phyloP scores from a whole-genome alignment of 1,140 invertebrate species.

The Aphelenchoides fujianensis region DNA sequence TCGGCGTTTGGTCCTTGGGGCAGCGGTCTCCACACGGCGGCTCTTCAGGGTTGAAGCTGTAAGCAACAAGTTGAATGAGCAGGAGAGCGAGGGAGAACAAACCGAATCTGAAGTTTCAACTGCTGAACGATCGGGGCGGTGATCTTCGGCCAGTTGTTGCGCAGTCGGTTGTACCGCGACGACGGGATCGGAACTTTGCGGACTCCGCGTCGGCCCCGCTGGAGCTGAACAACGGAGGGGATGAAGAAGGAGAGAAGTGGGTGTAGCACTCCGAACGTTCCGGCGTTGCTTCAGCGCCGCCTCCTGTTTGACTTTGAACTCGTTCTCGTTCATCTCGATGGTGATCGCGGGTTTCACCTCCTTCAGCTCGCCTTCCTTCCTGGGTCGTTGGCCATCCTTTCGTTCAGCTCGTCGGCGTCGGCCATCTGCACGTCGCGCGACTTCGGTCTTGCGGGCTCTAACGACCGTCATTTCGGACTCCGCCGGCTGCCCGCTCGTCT shows the following conservation, averaged over 20 bases:
- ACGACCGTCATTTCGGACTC: slow-evolving; percentile 17
- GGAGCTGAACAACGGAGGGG: slow-evolving; percentile 8
- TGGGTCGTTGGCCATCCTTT: no score
- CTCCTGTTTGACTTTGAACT: slow-evolving; percentile 32
- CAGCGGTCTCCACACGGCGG: slow-evolving; percentile 80
- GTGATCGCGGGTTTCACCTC: slow-evolving; percentile 11
- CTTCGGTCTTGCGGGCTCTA: background rate
- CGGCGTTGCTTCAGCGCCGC: slow-evolving; percentile 25
- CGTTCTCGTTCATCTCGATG: slow-evolving; percentile 19
- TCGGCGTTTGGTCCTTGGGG: slow-evolving; percentile 63
- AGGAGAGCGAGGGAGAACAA: background rate
- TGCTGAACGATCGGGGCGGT: slow-evolving; percentile 93
- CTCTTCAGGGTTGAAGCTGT: slow-evolving; percentile 83
- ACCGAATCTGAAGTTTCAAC: slow-evolving; percentile 82
- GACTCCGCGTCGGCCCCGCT: slow-evolving; percentile 27
- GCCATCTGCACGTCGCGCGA: background rate
- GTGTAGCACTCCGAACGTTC: background rate
- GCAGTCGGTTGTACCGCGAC: slow-evolving; percentile 83
- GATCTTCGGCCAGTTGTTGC: slow-evolving; percentile 95
- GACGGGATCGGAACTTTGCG: slow-evolving; percentile 71
- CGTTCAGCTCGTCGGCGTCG: slow-evolving; percentile 15
- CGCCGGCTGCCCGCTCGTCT: background rate
- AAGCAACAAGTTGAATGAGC: slow-evolving; percentile 15
- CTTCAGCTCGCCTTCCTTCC: no score
- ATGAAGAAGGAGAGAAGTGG: background rate